Evolutionary conservation across 2,797 vertebrate genomes (phyloP).

Genomic region (Gorsachius magnificus): DNA sequence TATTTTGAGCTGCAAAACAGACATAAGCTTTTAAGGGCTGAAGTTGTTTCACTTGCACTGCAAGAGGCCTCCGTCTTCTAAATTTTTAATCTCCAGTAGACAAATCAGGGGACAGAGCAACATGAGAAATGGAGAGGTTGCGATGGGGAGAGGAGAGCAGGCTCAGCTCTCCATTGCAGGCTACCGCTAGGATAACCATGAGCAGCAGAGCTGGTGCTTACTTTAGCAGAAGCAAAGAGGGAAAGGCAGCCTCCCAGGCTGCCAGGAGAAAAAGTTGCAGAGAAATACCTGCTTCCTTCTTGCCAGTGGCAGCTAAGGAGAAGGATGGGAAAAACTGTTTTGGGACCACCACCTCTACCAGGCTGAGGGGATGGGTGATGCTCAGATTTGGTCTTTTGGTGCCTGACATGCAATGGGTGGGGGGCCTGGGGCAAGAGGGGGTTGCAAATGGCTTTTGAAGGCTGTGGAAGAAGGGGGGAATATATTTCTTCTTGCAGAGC

Average conservation of each 20-base stretch:
- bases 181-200: not conserved
- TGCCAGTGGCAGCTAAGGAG: not conserved
- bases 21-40: not conserved
- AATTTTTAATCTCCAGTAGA: not conserved
- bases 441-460: not conserved
- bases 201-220: not conserved
- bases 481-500: not conserved
- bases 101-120: not conserved
- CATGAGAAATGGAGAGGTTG: not conserved
- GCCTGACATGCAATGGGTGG: not conserved
- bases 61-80: not conserved
- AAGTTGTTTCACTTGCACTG: not conserved
- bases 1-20: not conserved
- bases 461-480: not conserved
- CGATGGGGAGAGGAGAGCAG: not conserved
- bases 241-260: not conserved
- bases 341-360: not conserved
- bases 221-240: not conserved
- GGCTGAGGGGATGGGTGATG: not conserved
- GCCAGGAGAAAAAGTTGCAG: not conserved
- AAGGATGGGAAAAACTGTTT: not conserved
- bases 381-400: not conserved
- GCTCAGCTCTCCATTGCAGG: not conserved
- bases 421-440: rapidly evolving
- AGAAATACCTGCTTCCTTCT: not conserved